Base-by-base conservation (phyloP, 2,888 invertebrate genomes). In the Osedax fenrisi region DNA sequence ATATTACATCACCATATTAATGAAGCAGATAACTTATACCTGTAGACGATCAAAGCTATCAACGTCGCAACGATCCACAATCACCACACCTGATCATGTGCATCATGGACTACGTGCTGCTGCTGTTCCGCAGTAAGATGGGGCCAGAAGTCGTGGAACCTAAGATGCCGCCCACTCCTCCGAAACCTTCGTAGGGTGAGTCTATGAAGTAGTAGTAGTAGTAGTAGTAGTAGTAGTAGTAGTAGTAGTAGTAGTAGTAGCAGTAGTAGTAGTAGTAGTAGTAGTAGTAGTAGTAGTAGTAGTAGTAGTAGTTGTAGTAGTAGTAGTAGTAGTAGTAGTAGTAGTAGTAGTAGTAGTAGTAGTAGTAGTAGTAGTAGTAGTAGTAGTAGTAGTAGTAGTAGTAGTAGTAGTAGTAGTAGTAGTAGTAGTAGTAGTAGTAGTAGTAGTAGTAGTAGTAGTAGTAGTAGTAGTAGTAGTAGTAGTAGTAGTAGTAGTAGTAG, bases 181-280 rank as follows among this genome's bases (percentile, higher is more conserved):
- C 81, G 3, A 95, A 94, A 82, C 95, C 95, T 2, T 94, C 94
- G 0, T 96, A 95, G 96, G 89, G 90, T 1, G 95, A 95, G 84
- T 94, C 95, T 0, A 86, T 96, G 23, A 10, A 22, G 23, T n/a
- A 64, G 64, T n/a, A 10, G 64, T 64, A 64, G 64, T 64, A 21
- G 64, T 64, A 64, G 64, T 64, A 64, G 64, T 64, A 64, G 64
- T 64, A 64, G 64, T 64, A 64, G 64, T 64, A 64, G 64, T 64
- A 64, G 64, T 64, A 64, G 64, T 64, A 64, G 64, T 64, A 64
- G 64, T 64, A 64, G 64, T 64, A 64, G 64, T 64, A 64, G 64
- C n/a, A 64, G 64, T 64, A 64, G 64, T 64, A 64, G 64, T 64
- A 13, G 64, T 64, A 64, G 64, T 64, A 64, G 64, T 64, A 13